Base-by-base conservation (phyloP, 2,797 vertebrate genomes). In the Valencia hispanica region DNA sequence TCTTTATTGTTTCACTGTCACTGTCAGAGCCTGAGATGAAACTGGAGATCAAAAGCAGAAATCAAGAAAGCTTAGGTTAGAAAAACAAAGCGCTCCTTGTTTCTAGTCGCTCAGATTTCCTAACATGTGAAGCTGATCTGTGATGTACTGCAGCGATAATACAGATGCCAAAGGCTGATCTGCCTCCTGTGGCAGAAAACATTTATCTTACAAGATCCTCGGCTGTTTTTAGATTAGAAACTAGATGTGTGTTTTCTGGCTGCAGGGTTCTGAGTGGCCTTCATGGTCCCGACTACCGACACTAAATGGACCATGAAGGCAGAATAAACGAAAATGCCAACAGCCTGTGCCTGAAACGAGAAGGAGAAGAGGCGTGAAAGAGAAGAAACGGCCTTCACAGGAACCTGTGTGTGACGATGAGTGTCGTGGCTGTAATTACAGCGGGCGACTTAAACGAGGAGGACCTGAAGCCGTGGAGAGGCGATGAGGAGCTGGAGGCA, bases 401-500 rank as follows among this genome's bases (percentile, higher is more conserved):
- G 45, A 63, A 48, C 39, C 39, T 0, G 9, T 68, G 32, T 20
- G 5, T 1, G 32, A 55, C 32, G 72, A 53, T 12, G 65, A 10
- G 30, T 6, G 34, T 34, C 17, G 15, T 48, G 34, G 5, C 25
- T 81, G 25, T 61, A 4, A 74, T 57, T 17, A 32, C 48, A 74
- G 34, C 57, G 78, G 74, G 45, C 22, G 68, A 70, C 63, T 66
- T 39, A 11, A 36, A 75, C 68, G 55, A 36, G 41, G 1, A 25
- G 50, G n/a, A 47, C 7, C 57, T 30, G 14, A 43, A 63, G 72
- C 32, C 70, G 61, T 68, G 66, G 48, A 30, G 72, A 70, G 34
- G 9, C 15, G 48, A 47, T 9, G 61, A 61, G 15, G 41, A 78
- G 51, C 65, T 51, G 79, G n/a, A 82, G 75, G 73, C 71, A 22